These are phyloP conservation scores for Drosophila willistoni DNA, from an alignment of 1,140 invertebrate genomes.

Conservation along the genomic window DNA sequence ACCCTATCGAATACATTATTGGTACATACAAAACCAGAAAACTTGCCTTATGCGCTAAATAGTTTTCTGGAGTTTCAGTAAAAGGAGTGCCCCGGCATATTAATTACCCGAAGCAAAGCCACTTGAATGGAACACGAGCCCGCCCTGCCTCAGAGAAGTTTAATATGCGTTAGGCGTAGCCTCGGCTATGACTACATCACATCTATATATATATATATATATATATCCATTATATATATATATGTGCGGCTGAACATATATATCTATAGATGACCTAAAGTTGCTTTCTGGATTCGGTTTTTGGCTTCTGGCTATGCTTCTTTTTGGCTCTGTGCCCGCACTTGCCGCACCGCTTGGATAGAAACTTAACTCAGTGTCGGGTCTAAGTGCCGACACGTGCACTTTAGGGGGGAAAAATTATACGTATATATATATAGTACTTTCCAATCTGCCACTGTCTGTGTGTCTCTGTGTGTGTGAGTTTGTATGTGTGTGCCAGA, in stretches of 20 bases:
- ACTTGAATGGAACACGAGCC: slow-evolving; percentile 31
- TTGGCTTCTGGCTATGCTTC: slow-evolving; percentile 7
- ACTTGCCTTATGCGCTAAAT: slow-evolving; percentile 28
- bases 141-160: slow-evolving; percentile 5
- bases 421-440: background rate
- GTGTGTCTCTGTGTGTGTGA: slow-evolving; percentile 19
- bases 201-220: slow-evolving; percentile 1
- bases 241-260: slow-evolving; percentile 2
- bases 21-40: slow-evolving; percentile 6
- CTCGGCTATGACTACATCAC: slow-evolving; percentile 8
- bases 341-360: slow-evolving; percentile 14
- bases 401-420: slow-evolving; percentile 19
- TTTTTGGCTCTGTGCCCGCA: slow-evolving; percentile 28
- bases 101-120: slow-evolving; percentile 24
- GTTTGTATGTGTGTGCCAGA: slow-evolving; percentile 56
- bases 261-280: slow-evolving; percentile 22
- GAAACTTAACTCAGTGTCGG: slow-evolving; percentile 14
- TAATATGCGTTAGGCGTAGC: slow-evolving; percentile 28
- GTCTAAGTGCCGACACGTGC: slow-evolving; percentile 30
- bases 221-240: slow-evolving; percentile 1
- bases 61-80: slow-evolving; percentile 16
- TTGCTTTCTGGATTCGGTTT: slow-evolving; percentile 10
- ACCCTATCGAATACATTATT: slow-evolving; percentile 10
- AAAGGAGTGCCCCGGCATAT: slow-evolving; percentile 31
- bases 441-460: slow-evolving; percentile 19